Percentiles rank a stretch among this genome's conserved stretches.
phyloP scores from a whole-genome alignment of 2,113 vertebrate species.

The Equus przewalskii region DNA sequence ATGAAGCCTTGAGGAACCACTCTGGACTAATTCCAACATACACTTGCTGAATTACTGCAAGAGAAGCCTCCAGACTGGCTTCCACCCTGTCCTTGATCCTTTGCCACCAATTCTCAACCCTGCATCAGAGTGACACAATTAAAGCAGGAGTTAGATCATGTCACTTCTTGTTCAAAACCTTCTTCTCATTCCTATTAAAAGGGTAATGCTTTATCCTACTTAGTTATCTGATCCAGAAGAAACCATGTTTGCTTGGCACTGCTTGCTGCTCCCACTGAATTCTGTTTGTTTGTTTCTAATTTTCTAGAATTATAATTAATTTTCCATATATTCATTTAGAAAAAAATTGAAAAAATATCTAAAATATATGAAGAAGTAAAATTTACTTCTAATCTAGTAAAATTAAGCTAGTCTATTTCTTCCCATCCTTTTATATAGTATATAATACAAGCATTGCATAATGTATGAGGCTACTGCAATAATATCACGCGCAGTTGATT shows the following conservation, averaged over 20 bases:
- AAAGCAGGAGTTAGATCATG: rapidly evolving
- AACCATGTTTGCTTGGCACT: not conserved
- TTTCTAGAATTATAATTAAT: not conserved
- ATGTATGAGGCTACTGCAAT: not conserved
- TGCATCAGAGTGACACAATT: not conserved
- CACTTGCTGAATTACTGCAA: too few relatives aligned
- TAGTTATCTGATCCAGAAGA: not conserved
- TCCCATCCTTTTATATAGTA: not conserved
- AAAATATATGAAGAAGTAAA: constrained; percentile 17
- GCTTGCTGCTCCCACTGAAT: not conserved
- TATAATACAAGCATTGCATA: not conserved
- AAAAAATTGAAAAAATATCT: not conserved
- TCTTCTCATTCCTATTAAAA: not conserved
- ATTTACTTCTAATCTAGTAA: not conserved
- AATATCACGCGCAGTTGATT: too few relatives aligned
- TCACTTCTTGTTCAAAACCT: not conserved
- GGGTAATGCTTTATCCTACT: not conserved
- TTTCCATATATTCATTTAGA: not conserved
- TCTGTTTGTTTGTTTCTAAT: not conserved
- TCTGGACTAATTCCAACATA: not conserved
- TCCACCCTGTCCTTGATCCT: not conserved
- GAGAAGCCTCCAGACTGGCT: not conserved
- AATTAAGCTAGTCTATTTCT: not conserved
- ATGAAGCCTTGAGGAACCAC: not conserved
- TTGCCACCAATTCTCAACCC: not conserved